Evolutionary conservation across 2,797 vertebrate genomes (phyloP).

Genomic region (Danio tinwini): DNA sequence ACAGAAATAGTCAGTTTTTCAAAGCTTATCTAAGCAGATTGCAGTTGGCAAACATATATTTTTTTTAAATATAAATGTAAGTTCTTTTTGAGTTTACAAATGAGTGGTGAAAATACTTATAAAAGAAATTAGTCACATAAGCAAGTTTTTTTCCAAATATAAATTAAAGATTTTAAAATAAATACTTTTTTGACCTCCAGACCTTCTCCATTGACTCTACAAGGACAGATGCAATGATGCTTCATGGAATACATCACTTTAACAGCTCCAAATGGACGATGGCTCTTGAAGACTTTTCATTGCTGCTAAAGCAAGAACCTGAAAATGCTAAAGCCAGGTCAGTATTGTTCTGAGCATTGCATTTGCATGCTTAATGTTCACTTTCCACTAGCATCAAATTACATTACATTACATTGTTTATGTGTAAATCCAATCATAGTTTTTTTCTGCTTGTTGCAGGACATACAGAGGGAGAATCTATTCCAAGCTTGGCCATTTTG

Average conservation of each 20-base stretch:
- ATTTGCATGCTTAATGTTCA: neutral
- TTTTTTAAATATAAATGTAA: neutral
- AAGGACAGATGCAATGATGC: slow-evolving; percentile 76
- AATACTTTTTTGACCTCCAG: slow-evolving; percentile 46
- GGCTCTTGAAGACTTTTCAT: slow-evolving; percentile 75
- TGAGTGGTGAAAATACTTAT: neutral
- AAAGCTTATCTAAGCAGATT: slow-evolving; percentile 3
- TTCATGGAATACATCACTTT: slow-evolving; percentile 73
- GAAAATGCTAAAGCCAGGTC: slow-evolving; percentile 73
- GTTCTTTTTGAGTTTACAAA: slow-evolving; percentile 5
- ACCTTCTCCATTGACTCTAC: slow-evolving; percentile 66
- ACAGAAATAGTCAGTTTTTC: slow-evolving; percentile 2
- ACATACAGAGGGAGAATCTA: slow-evolving; percentile 76
- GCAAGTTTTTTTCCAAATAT: too few species aligned
- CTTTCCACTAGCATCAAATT: neutral
- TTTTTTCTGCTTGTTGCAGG: slow-evolving; percentile 61
- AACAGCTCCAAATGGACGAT: slow-evolving; percentile 67
- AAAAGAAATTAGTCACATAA: neutral
- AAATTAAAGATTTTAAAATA: neutral
- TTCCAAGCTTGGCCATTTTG: slow-evolving; percentile 67
- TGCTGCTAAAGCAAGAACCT: slow-evolving; percentile 72
- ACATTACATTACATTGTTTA: neutral
- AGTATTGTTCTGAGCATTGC: slow-evolving; percentile 5
- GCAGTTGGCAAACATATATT: neutral
- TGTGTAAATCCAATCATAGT: neutral